These are phyloP conservation scores for Brachyalestes nurse DNA, from an alignment of 2,797 vertebrate species.

Conservation along the genomic window DNA sequence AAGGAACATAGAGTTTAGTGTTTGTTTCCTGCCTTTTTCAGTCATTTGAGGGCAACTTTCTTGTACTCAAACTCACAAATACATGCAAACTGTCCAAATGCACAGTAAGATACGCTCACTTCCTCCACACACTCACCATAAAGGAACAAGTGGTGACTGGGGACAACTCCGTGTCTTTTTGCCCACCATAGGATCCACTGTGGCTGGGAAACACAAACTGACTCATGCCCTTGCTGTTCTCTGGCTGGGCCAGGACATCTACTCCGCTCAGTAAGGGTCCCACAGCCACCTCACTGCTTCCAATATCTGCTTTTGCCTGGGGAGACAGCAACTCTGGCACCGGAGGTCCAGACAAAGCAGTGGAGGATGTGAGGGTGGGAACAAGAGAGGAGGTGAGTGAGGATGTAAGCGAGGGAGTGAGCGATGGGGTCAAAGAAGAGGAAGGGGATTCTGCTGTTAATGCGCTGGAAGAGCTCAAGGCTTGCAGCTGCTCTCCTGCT, in stretches of 20 bases:
- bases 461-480: conserved; percentile 80
- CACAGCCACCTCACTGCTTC: conserved; percentile 61
- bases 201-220: conserved; percentile 85
- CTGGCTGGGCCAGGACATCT: conserved; percentile 80
- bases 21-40: too few species aligned
- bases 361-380: conserved; percentile 57
- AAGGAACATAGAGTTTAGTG: too few species aligned
- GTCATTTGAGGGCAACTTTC: not conserved
- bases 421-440: conserved; percentile 69
- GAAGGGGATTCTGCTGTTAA: conserved; percentile 74
- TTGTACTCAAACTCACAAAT: not conserved
- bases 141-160: conserved; percentile 81
- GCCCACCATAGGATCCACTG: conserved; percentile 79
- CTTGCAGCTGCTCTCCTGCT: conserved; percentile 68
- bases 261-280: conserved; percentile 78
- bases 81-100: not conserved
- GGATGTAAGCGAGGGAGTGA: conserved; percentile 43
- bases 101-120: not conserved
- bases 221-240: conserved; percentile 82
- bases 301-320: conserved; percentile 77
- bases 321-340: conserved; percentile 81
- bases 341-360: conserved; percentile 68
- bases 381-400: conserved; percentile 44
- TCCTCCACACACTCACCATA: conserved; percentile 81
- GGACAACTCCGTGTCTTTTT: conserved; percentile 84